Conservation (phyloP, 2,113 vertebrate genomes). For the Alligator mississippiensis region DNA sequence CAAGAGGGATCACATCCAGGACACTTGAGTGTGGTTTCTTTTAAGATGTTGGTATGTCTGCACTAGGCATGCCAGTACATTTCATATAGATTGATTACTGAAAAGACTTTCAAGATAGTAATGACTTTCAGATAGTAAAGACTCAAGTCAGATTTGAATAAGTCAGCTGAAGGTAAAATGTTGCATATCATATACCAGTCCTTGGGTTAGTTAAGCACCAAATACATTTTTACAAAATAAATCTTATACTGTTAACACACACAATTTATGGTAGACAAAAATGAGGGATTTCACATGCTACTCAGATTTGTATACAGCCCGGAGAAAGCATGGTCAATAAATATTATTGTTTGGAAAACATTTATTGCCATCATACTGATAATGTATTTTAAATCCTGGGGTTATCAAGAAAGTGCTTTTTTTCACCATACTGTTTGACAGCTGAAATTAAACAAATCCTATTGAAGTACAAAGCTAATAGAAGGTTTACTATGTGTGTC, state of each 20-base stretch:
- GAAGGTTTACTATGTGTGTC: conserved; percentile 89
- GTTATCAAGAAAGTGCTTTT: conserved; percentile 73
- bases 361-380: conserved; percentile 72
- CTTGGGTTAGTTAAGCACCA: not conserved
- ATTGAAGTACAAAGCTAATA: conserved; percentile 88
- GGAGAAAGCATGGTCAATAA: conserved; percentile 54
- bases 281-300: conserved; percentile 40
- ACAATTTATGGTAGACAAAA: conserved; percentile 60
- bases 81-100: not conserved
- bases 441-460: conserved; percentile 89
- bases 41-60: not conserved
- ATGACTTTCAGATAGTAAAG: not conserved
- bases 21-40: no score
- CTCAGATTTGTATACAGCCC: conserved; percentile 50
- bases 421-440: conserved; percentile 77
- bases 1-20: not conserved
- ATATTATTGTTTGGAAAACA: conserved; percentile 71
- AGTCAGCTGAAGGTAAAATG: not conserved
- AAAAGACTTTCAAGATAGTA: not conserved
- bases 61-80: not conserved
- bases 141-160: not conserved
- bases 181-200: not conserved
- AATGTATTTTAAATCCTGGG: conserved; percentile 76
- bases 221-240: conserved; percentile 28
- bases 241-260: conserved; percentile 17